A percentile compares a stretch with the other conserved stretches of the same genome.
These are phyloP conservation scores for Andrena minutula DNA, from an alignment of 2,888 invertebrate genomes.

Conservation along the genomic window DNA sequence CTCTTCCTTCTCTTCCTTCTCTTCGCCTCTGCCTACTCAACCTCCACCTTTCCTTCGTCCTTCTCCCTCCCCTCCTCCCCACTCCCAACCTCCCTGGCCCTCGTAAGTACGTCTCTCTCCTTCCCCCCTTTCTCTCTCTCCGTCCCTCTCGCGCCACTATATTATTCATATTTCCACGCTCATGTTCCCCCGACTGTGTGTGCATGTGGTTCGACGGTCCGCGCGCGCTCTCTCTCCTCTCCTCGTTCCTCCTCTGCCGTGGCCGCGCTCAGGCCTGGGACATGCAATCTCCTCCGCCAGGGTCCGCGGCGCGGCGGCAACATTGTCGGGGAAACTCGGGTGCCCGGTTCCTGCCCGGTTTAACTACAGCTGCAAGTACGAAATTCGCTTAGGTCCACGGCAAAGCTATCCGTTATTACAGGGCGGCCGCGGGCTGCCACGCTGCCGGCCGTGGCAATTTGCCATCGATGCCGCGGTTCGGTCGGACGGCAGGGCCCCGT, in stretches of 20 bases:
- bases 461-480: conserved; percentile 24
- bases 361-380: conserved; percentile 15
- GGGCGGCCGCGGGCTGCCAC: not conserved
- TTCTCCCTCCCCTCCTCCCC: conserved; percentile 56
- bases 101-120: conserved; percentile 33
- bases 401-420: conserved; percentile 13
- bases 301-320: conserved; percentile 52
- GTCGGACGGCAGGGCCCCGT: conserved; percentile 2
- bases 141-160: conserved; percentile 70
- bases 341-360: not conserved
- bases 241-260: conserved; percentile 42
- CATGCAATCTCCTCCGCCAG: conserved; percentile 57
- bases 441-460: conserved; percentile 12
- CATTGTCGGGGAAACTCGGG: conserved; percentile 50
- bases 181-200: conserved; percentile 57
- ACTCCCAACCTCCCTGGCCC: conserved; percentile 58
- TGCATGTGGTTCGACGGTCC: conserved; percentile 65
- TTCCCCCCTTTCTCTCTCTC: conserved; percentile 18
- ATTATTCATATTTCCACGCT: conserved; percentile 82
- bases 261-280: conserved; percentile 59
- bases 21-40: conserved; percentile 64
- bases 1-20: conserved; percentile 66
- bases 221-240: conserved; percentile 33
- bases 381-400: conserved; percentile 34
- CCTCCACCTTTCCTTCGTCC: conserved; percentile 59